phyloP scores from a whole-genome alignment of 2,888 invertebrate species.

The Ecliptopera silaceata region DNA sequence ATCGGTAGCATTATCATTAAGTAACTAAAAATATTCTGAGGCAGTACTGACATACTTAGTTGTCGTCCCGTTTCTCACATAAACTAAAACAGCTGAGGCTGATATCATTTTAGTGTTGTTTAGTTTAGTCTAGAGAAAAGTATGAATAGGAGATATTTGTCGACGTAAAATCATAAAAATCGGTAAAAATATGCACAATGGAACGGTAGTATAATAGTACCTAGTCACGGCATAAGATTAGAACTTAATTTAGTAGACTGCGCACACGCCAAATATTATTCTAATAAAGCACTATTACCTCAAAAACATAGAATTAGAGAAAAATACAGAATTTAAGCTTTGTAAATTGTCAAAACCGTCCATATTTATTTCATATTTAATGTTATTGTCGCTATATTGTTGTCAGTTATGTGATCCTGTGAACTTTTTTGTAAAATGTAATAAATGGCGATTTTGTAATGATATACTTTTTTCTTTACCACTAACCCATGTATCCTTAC shows the following conservation, averaged over 20 bases:
- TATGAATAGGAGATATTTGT: no score
- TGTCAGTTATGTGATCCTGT: conserved; percentile 43
- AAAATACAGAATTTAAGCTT: conserved; percentile 23
- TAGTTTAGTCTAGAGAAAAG: no score
- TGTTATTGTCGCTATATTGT: conserved; percentile 39
- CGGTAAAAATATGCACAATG: conserved; percentile 6
- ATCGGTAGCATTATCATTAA: no score
- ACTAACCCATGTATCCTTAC: no score
- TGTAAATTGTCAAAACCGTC: conserved; percentile 15
- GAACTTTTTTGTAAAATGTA: conserved; percentile 60
- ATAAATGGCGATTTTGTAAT: conserved; percentile 50
- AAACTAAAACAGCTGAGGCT: no score
- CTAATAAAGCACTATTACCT: conserved; percentile 32
- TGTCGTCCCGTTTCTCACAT: no score
- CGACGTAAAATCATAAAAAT: background rate
- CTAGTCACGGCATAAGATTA: conserved; percentile 15
- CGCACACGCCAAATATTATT: conserved; percentile 62
- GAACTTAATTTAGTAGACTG: conserved; percentile 57
- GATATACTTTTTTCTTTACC: conserved; percentile 20
- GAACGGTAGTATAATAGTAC: conserved; percentile 16
- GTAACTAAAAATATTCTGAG: no score
- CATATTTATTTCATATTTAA: conserved; percentile 18
- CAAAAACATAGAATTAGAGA: conserved; percentile 27
- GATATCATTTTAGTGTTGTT: no score
- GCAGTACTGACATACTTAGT: no score